Evolutionary conservation across 2,888 invertebrate species (phyloP), one percentile per base, ranked within the genome.

Genomic region (Camponotus fellah): DNA sequence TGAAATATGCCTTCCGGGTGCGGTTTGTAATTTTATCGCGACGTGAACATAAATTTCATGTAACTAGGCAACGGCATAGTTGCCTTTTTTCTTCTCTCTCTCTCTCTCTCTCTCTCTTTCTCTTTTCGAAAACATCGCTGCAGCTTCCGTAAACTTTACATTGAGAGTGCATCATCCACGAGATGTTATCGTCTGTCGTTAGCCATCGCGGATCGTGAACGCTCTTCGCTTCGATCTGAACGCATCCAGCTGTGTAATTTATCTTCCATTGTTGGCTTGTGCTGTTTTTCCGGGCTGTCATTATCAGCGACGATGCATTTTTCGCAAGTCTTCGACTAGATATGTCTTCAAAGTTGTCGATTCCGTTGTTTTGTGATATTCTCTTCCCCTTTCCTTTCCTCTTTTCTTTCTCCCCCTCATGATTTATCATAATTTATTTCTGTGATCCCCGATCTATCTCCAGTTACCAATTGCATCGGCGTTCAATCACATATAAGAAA

Each of bases 11-110:
- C 86, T 82, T 75, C 60, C 76, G 21, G 49, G 66, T 62, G 79
- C 84, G 82, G 81, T 76, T 85, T 89, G 79, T 82, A 87, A 89
- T 89, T 87, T 87, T 81, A 87, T 86, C 82, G 82, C 82, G 80
- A 80, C 76, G 64, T 82, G 68, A 87, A 89, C 9, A 62, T 83
- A 85, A 85, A 84, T 82, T 87, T 85, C 56, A 68, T 56, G 66
- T 26, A 66, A 37, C 49, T 17, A 46, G 40, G 40, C 66, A 56
- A 77, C 26, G 77, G 66, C 26, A 21, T 40, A n/a, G 21, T 68
- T 40, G 71, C 65, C 60, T 60, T 83, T 83, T 82, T 62, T 64
- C 80, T 65, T 85, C 62, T 60, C 58, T 21, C 58, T 75, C 26
- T 26, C 26, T 26, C 2, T 26, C 26, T 26, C 26, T 26, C 26